Percentiles rank a stretch among this genome's conserved stretches.
Evolutionary conservation across 2,113 vertebrate species (phyloP).

Genomic region (Chrysemys picta): DNA sequence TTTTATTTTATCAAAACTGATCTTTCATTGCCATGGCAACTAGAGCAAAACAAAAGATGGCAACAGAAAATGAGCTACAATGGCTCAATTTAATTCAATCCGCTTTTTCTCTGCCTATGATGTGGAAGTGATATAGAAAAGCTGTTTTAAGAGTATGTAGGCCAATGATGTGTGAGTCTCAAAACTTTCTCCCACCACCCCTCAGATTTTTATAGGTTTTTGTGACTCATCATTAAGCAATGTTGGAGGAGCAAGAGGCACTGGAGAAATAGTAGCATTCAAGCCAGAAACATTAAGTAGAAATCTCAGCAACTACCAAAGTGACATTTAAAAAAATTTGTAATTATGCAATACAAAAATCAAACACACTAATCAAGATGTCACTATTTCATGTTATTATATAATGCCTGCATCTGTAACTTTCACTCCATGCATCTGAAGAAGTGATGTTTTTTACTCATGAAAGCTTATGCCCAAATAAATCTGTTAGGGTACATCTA

Average conservation of each 20-base stretch:
- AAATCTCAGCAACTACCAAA: slow-evolving; percentile 27
- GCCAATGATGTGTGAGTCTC: not conserved
- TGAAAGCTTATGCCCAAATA: no score
- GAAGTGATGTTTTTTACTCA: no score
- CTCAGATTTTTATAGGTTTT: slow-evolving; percentile 51
- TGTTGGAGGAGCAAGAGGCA: slow-evolving; percentile 1
- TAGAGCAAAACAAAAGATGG: slow-evolving; percentile 71
- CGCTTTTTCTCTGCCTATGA: not conserved
- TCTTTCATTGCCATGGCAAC: slow-evolving; percentile 69
- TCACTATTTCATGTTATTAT: no score
- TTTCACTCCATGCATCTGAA: no score
- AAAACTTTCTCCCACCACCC: slow-evolving; percentile 62
- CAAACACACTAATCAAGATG: no score
- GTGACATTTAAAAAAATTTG: not conserved
- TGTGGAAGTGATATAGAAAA: not conserved
- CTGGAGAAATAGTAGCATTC: slow-evolving; percentile 41
- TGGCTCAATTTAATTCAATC: not conserved
- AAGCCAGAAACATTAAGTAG: not conserved
- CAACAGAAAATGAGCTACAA: slow-evolving; percentile 21
- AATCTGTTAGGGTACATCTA: no score
- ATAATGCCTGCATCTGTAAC: no score
- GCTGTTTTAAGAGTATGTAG: not conserved
- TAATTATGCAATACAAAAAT: slow-evolving; percentile 1
- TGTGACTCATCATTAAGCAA: slow-evolving; percentile 59
- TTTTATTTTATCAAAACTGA: slow-evolving; percentile 75